Conservation (phyloP, 2,888 invertebrate species). For the Idaea straminata region DNA sequence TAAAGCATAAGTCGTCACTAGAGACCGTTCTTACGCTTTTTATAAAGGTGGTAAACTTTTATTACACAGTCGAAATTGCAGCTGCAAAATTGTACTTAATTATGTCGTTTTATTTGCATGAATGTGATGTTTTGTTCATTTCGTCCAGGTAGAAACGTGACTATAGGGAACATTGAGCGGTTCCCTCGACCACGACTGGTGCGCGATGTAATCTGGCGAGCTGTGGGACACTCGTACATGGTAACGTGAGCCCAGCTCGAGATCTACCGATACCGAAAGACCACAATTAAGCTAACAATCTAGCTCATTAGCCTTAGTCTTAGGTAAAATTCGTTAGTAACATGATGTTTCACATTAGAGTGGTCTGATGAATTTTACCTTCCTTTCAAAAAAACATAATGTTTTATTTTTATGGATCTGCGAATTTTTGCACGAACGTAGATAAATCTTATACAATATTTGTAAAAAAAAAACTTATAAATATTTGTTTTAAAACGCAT, state of each 20-base stretch:
- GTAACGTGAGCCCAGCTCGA: conserved; percentile 39
- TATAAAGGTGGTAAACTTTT: conserved; percentile 33
- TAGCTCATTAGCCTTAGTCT: conserved; percentile 35
- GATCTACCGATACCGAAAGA: conserved; percentile 34
- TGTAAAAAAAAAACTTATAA: neutral
- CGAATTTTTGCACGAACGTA: neutral
- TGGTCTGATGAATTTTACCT: too few species aligned
- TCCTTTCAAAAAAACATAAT: neutral
- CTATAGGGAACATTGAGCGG: conserved; percentile 51
- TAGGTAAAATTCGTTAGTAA: conserved; percentile 34
- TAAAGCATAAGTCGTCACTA: conserved; percentile 38
- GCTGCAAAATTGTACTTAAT: conserved; percentile 46
- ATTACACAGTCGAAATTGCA: conserved; percentile 36
- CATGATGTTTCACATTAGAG: conserved; percentile 23
- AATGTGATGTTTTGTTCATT: conserved; percentile 41
- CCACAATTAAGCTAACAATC: conserved; percentile 63
- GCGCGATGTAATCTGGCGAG: conserved; percentile 52
- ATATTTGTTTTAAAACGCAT: neutral
- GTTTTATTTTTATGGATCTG: neutral
- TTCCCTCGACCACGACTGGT: conserved; percentile 63
- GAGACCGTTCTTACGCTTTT: conserved; percentile 23
- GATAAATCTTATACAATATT: neutral
- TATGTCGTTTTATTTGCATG: conserved; percentile 61
- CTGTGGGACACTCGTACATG: conserved; percentile 52
- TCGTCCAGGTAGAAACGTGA: conserved; percentile 65